These are phyloP conservation scores for Scaptomyza cyrtandrae DNA, from an alignment of 2,888 invertebrate genomes.

Conservation along the genomic window DNA sequence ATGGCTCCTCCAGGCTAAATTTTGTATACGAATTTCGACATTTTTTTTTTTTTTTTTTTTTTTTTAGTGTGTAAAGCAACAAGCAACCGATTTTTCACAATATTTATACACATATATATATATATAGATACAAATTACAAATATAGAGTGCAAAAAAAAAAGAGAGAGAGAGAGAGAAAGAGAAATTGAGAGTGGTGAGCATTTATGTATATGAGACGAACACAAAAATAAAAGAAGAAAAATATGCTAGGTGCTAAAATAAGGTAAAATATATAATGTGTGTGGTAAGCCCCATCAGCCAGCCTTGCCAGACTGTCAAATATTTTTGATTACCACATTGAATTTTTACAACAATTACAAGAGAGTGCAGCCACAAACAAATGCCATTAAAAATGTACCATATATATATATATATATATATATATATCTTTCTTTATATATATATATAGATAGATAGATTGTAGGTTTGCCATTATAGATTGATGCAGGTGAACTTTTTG, in stretches of 20 bases:
- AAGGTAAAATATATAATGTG: constrained; percentile 8
- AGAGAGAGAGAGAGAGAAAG: constrained; percentile 47
- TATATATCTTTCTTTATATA: too few species aligned
- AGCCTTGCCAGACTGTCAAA: constrained; percentile 3
- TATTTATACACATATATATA: constrained; percentile 43
- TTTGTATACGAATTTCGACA: constrained; percentile 38
- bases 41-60: constrained; percentile 33
- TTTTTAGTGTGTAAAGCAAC: constrained; percentile 46
- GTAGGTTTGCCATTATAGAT: not conserved
- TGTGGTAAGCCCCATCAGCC: constrained; percentile 3
- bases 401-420: not conserved
- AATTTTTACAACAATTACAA: constrained; percentile 44
- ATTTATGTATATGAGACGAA: constrained; percentile 38
- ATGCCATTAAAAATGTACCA: constrained; percentile 17
- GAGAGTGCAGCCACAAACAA: constrained; percentile 37
- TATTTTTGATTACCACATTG: not conserved
- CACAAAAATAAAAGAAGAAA: constrained; percentile 22
- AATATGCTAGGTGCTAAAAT: constrained; percentile 6
- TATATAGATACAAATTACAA: constrained; percentile 32
- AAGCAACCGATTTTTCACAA: constrained; percentile 48
- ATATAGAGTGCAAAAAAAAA: constrained; percentile 34
- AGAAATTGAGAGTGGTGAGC: constrained; percentile 45
- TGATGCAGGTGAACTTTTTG: not conserved
- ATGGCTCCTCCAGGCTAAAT: constrained; percentile 89
- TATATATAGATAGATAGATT: not conserved